Conservation (phyloP, 2,797 vertebrate genomes). For the Intellagama lesueurii region DNA sequence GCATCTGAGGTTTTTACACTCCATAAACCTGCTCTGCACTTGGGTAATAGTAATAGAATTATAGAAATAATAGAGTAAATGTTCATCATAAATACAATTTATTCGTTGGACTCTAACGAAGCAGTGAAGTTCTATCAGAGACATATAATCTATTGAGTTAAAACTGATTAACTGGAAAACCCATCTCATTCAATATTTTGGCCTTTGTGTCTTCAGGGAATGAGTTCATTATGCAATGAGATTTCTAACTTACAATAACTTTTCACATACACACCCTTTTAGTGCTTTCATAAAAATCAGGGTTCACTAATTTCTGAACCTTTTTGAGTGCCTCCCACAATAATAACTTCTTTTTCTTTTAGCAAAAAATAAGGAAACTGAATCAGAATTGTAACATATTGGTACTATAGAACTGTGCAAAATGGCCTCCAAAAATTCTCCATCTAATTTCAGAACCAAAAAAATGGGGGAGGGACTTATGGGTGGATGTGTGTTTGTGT, state of each 20-base stretch:
- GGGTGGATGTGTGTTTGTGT: neutral
- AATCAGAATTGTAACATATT: neutral
- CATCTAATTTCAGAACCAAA: no score
- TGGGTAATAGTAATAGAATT: conserved; percentile 55
- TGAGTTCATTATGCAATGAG: neutral
- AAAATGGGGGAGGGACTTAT: neutral
- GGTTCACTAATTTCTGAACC: conserved; percentile 6
- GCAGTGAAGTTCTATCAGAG: neutral
- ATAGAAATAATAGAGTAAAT: conserved; percentile 58
- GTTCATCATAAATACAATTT: conserved; percentile 20
- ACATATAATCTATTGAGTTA: conserved; percentile 1
- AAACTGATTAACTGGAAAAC: conserved; percentile 25
- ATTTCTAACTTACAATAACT: neutral
- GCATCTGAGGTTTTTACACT: conserved; percentile 57
- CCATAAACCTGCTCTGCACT: conserved; percentile 66
- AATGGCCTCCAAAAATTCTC: neutral
- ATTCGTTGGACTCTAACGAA: neutral
- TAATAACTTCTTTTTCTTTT: neutral
- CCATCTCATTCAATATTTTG: neutral
- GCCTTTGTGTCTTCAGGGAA: neutral
- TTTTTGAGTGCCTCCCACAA: neutral
- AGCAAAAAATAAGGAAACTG: neutral
- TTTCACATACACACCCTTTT: fast-evolving
- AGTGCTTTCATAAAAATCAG: neutral
- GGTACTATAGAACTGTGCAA: neutral